Evolutionary conservation across 2,113 vertebrate species (phyloP).

Genomic region (Alligator sinensis): DNA sequence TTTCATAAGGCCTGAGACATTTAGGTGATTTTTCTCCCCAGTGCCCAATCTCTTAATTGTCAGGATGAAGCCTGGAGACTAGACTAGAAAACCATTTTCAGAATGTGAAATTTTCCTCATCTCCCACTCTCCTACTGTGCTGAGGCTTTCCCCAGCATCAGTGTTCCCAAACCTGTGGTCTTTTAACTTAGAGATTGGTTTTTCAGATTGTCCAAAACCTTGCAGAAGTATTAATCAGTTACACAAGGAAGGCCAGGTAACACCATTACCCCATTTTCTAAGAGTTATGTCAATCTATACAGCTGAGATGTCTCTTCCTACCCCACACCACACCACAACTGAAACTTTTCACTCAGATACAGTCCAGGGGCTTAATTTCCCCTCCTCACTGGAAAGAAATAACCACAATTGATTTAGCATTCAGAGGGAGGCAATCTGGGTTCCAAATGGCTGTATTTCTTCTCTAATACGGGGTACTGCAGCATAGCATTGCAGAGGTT

Average conservation of each 20-base stretch:
- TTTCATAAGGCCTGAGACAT: fast-evolving
- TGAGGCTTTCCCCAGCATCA: neutral
- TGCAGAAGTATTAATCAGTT: neutral
- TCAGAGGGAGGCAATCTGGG: fast-evolving
- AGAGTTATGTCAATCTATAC: neutral
- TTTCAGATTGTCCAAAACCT: neutral
- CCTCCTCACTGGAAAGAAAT: neutral
- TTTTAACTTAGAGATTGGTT: neutral
- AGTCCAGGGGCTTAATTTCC: neutral
- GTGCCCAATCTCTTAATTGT: neutral
- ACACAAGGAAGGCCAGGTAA: fast-evolving
- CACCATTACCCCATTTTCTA: too few species aligned
- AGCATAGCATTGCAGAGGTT: neutral
- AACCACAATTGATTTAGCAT: neutral
- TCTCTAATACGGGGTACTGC: neutral
- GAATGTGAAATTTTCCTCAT: neutral
- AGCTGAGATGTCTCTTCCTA: neutral
- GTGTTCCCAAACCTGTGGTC: neutral
- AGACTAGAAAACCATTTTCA: neutral
- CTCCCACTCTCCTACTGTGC: neutral
- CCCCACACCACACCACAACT: too few species aligned
- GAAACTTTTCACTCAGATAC: neutral
- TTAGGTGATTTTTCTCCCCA: neutral
- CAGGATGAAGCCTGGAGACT: neutral
- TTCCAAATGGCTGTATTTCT: neutral